Percentiles rank a stretch among this genome's conserved stretches.
phyloP scores from a whole-genome alignment of 2,797 vertebrate genomes.

The Nasua narica region DNA sequence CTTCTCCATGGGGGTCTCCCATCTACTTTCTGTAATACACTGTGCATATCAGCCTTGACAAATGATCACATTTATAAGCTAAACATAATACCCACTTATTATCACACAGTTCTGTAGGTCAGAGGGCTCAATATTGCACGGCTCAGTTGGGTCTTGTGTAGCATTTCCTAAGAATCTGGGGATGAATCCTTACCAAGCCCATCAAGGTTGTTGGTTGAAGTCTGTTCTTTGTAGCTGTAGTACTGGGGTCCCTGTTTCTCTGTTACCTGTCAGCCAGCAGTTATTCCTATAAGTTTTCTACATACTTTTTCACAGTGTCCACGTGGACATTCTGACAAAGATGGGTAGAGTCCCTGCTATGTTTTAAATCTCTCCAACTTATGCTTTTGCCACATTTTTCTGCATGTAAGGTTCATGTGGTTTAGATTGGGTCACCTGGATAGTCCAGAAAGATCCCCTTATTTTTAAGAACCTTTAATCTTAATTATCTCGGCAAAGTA shows the following conservation, averaged over 20 bases:
- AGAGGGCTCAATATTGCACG: background rate
- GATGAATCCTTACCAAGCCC: background rate
- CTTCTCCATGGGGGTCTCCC: background rate
- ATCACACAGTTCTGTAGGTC: background rate
- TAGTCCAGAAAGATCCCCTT: background rate
- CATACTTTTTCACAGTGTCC: background rate
- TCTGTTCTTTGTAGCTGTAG: background rate
- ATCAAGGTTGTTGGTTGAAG: background rate
- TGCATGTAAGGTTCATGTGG: background rate
- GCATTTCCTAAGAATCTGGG: background rate
- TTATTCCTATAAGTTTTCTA: background rate
- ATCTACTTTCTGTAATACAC: background rate
- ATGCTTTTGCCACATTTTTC: background rate
- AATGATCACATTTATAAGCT: background rate
- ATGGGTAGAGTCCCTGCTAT: background rate
- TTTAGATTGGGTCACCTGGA: background rate
- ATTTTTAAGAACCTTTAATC: background rate
- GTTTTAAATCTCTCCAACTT: background rate
- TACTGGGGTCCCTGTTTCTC: background rate
- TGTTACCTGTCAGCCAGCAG: background rate
- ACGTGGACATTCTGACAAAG: background rate
- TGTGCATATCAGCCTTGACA: background rate
- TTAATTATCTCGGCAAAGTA: background rate
- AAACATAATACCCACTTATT: background rate
- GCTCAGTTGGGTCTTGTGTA: background rate